These are phyloP conservation scores for Lepidonotus clava DNA, from an alignment of 2,888 invertebrate species.

Conservation along the genomic window DNA sequence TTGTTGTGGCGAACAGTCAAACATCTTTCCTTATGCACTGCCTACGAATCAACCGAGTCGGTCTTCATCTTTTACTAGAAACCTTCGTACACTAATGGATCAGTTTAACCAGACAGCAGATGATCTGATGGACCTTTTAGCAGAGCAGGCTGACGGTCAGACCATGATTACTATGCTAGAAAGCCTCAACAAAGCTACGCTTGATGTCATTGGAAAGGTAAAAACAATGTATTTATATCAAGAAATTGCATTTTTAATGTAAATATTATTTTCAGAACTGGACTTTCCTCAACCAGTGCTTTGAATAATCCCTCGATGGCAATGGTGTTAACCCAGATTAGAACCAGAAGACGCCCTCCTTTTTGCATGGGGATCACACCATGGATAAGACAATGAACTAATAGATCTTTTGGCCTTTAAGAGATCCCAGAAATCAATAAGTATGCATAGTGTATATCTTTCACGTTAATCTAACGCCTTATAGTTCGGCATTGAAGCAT, in stretches of 20 bases:
- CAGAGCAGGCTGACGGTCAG: neutral
- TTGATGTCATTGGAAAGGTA: constrained; percentile 49
- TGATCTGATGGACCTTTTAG: neutral
- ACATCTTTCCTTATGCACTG: too few relatives aligned
- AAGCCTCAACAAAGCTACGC: neutral
- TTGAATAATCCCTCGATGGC: neutral
- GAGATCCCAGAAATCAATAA: too few relatives aligned
- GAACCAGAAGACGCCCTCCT: neutral
- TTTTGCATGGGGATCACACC: neutral
- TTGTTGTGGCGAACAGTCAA: too few relatives aligned
- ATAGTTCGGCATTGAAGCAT: too few relatives aligned
- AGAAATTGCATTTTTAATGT: neutral
- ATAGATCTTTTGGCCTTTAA: neutral
- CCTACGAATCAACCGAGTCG: too few relatives aligned
- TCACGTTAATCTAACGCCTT: too few relatives aligned
- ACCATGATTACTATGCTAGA: neutral
- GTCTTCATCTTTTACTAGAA: neutral
- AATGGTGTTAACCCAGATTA: neutral
- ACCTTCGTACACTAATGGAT: neutral
- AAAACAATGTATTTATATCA: neutral
- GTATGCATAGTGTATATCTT: too few relatives aligned
- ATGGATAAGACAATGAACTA: neutral
- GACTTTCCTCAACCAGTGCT: neutral
- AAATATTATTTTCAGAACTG: neutral
- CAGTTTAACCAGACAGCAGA: constrained; percentile 18